Percentiles rank a stretch among this genome's conserved stretches.
Conservation (phyloP, 2,797 vertebrate species). For the Enteromius mattozi region DNA sequence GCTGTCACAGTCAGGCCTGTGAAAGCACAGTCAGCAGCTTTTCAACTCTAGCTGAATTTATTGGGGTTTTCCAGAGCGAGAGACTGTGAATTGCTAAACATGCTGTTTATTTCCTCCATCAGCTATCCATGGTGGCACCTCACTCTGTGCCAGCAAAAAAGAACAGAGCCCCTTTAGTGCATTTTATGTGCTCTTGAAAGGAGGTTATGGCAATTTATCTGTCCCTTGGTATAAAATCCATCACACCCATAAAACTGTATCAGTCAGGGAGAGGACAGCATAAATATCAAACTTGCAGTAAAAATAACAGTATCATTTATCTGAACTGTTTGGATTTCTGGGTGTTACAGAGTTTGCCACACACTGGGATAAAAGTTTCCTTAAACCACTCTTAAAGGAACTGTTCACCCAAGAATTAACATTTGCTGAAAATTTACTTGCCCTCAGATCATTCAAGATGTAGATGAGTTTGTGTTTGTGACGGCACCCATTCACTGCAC, state of each 20-base stretch:
- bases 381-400: background rate
- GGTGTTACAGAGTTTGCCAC: background rate
- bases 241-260: background rate
- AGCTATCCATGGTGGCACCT: slow-evolving; percentile 1
- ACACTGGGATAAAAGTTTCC: background rate
- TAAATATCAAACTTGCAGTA: background rate
- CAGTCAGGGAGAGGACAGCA: background rate
- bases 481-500: background rate
- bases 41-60: slow-evolving; percentile 50
- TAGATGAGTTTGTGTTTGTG: background rate
- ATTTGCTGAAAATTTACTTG: background rate
- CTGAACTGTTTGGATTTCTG: background rate
- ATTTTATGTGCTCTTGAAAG: slow-evolving; percentile 1
- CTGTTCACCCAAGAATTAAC: background rate
- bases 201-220: background rate
- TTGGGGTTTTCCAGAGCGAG: slow-evolving; percentile 24
- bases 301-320: slow-evolving; percentile 6
- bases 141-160: background rate
- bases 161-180: slow-evolving; percentile 12
- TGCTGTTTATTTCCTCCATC: slow-evolving; percentile 23
- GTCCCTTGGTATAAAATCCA: background rate
- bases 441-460: background rate
- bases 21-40: slow-evolving; percentile 53
- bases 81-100: slow-evolving; percentile 41
- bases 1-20: slow-evolving; percentile 31